phyloP scores from a whole-genome alignment of 1,140 invertebrate genomes.

The Euschistus heros region DNA sequence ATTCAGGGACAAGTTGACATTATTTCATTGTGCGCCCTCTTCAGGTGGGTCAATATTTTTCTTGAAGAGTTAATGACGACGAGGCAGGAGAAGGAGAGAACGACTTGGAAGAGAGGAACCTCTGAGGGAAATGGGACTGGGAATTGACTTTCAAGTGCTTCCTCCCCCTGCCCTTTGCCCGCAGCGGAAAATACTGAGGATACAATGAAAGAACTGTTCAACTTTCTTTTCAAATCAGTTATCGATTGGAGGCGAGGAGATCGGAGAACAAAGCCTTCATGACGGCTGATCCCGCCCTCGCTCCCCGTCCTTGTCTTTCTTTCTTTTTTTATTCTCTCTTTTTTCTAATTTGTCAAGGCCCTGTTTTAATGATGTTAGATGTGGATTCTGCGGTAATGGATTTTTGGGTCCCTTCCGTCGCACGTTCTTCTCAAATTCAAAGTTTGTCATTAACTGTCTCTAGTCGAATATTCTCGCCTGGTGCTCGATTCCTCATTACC shows the following conservation, averaged over 20 bases:
- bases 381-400: too few species aligned
- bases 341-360: background rate
- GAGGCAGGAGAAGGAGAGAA: too few species aligned
- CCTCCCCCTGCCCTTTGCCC: background rate
- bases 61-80: too few species aligned
- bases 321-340: background rate
- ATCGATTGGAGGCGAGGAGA: background rate
- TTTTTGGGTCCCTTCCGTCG: too few species aligned
- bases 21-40: too few species aligned
- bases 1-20: too few species aligned
- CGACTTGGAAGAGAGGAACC: background rate
- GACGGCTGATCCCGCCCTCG: slow-evolving; percentile 8
- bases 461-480: too few species aligned
- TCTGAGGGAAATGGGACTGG: background rate
- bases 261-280: slow-evolving; percentile 4
- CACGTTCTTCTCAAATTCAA: too few species aligned
- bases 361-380: too few species aligned
- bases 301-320: slow-evolving; percentile 7
- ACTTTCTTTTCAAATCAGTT: slow-evolving; percentile 8
- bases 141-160: slow-evolving; percentile 13
- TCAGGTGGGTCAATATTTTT: too few species aligned
- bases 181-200: background rate
- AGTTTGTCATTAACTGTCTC: too few species aligned
- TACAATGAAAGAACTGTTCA: slow-evolving; percentile 7
- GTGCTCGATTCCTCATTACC: too few species aligned